Evolutionary conservation across 2,797 vertebrate genomes (phyloP), one percentile per base, ranked within the genome.

Genomic region (Danionella dracula): DNA sequence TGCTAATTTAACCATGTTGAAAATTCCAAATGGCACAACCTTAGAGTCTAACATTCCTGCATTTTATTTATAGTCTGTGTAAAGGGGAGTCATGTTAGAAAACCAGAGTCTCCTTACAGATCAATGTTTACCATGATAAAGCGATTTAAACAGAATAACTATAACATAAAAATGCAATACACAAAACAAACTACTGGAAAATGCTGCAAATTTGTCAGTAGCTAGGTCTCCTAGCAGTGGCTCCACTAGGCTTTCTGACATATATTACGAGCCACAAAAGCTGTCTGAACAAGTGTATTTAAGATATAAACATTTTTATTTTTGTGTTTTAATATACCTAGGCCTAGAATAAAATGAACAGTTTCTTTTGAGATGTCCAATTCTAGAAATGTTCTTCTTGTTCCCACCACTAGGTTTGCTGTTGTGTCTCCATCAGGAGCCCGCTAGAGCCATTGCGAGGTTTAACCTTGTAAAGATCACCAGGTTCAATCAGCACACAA

Each of bases 401-500:
- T 68, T 71, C 37, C 1, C 65, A 65, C 82, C 88, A 84, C 77
- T 17, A 13, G 2, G 66, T 76, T 81, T 53, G 77, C 75, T 86
- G 79, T 79, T 84, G 81, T 35, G 60, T 66, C 23, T 80, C 49
- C 51, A 59, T 20, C 72, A 62, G 61, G 66, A 58, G 59, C 66
- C 35, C 20, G 23, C 69, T 60, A 15, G 34, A 76, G 76, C 71
- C 59, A 75, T 72, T 51, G 45, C 71, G 23, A 44, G 32, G 8
- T 8, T 8, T 11, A 9, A 9, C 29, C 74, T 74, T 58, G 81
- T 61, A 77, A 86, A 88, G 83, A 90, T 84, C 82, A 81, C 87
- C 88, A 88, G 70, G 84, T 54, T 84, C 87, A 90, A 83, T 87
- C 82, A 83, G 79, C 81, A 78, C 84, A 84, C 79, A 66, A 53